Percentiles rank a stretch among this genome's conserved stretches.
phyloP scores from a whole-genome alignment of 2,888 invertebrate species.

The Leptopilina myrica region DNA sequence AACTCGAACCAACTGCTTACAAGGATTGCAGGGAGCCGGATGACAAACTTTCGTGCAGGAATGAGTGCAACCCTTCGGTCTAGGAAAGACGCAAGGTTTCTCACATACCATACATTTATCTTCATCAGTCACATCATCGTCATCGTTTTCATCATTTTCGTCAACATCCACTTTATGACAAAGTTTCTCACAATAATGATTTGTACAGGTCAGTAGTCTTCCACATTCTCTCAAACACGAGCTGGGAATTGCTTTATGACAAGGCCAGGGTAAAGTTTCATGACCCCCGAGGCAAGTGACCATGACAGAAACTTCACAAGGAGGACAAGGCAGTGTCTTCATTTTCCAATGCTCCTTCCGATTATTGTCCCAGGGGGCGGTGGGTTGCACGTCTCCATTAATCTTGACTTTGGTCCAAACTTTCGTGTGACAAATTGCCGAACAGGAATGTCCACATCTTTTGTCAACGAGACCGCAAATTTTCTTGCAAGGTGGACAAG shows the following conservation, averaged over 20 bases:
- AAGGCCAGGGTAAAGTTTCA: conserved; percentile 83
- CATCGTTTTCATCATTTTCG: conserved; percentile 44
- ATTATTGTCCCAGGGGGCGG: conserved; percentile 82
- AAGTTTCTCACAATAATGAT: conserved; percentile 84
- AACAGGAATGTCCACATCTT: conserved; percentile 84
- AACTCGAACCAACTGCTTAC: conserved; percentile 83
- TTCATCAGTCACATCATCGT: conserved; percentile 42
- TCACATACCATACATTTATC: conserved; percentile 79
- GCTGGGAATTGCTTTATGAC: conserved; percentile 83
- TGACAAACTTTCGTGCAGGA: conserved; percentile 85
- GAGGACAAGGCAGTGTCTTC: conserved; percentile 83
- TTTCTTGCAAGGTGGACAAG: conserved; percentile 90
- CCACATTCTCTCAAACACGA: conserved; percentile 91
- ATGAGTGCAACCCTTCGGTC: conserved; percentile 87
- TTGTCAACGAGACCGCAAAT: conserved; percentile 81
- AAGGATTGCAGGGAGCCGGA: conserved; percentile 86
- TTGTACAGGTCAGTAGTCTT: conserved; percentile 84
- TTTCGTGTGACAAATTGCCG: conserved; percentile 86
- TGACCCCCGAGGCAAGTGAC: conserved; percentile 86
- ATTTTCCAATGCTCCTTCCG: conserved; percentile 73
- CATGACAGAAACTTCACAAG: conserved; percentile 84
- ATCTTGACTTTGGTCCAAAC: conserved; percentile 82
- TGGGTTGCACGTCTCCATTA: conserved; percentile 79
- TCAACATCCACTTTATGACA: conserved; percentile 81
- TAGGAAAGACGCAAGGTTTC: conserved; percentile 80